Percentiles rank a stretch among this genome's conserved stretches.
Evolutionary conservation across 2,797 vertebrate genomes (phyloP).

Genomic region (Tiaroga cobitis): DNA sequence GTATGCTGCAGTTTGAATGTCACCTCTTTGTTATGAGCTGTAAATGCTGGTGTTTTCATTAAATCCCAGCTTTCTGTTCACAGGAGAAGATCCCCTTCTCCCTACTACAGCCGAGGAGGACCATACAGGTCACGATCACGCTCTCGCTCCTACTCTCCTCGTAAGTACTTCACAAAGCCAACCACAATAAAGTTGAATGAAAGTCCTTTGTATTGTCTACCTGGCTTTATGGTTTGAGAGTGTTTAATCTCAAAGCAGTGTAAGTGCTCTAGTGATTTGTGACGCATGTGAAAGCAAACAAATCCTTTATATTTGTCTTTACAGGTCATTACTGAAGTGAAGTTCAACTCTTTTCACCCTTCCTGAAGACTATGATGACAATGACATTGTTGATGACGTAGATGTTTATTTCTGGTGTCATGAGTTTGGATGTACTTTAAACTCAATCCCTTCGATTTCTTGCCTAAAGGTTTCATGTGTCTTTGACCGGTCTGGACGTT

Average conservation of each 20-base stretch:
- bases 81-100: constrained; percentile 94
- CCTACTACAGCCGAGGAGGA: constrained; percentile 90
- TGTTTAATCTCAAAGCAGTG: neutral
- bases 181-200: neutral
- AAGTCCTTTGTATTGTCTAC: neutral
- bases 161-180: constrained; percentile 76
- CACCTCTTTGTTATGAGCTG: neutral
- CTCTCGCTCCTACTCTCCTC: constrained; percentile 93
- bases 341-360: constrained; percentile 16
- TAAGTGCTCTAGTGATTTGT: neutral
- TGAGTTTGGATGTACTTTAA: constrained; percentile 26
- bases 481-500: constrained; percentile 35
- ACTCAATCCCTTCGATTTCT: constrained; percentile 20
- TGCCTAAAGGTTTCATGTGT: constrained; percentile 28
- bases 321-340: constrained; percentile 76
- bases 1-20: neutral
- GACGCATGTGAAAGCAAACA: neutral
- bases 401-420: constrained; percentile 35
- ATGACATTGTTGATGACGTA: neutral
- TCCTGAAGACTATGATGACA: constrained; percentile 18
- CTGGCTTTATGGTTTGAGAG: neutral
- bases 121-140: constrained; percentile 92
- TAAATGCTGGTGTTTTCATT: neutral
- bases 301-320: constrained; percentile 50
- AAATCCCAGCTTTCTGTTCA: neutral